Evolutionary conservation across 2,797 vertebrate genomes (phyloP), one percentile per base, ranked within the genome.

Genomic region (Podargus strigoides): DNA sequence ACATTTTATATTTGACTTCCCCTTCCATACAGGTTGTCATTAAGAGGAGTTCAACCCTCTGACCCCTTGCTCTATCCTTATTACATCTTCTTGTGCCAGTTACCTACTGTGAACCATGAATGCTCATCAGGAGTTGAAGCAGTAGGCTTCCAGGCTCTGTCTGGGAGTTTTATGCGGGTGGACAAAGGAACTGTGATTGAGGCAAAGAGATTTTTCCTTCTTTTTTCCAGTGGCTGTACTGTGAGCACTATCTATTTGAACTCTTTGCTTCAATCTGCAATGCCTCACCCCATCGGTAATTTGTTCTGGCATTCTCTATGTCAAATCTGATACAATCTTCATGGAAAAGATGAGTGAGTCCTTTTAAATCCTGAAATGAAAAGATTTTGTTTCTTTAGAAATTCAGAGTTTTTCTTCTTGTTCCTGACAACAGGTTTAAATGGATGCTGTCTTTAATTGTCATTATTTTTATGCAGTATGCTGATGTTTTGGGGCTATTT

Each of bases 171-270:
- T 91, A n/a, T 94, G 39, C 69, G 81, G 66, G 79, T 96, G 95
- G 89, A 95, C 96, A 96, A 95, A 97, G 66, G 92, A 95, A 62
- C 89, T 75, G 69, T 95, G 95, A 97, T 94, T 95, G 78, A 89
- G 58, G 92, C 42, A 72, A 68, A 95, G 87, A 69, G 53, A 85
- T 87, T 95, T 95, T 58, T 36, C 6, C 59, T 90, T 21, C 39
- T 68, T 75, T 41, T 75, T 69, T 36, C 64, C 17, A 26, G 68
- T 90, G 69, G 39, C 73, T 63, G 79, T 83, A 67, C 72, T 90
- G 68, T 75, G 87, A 93, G 74, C 44, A 4, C 75, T 80, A 5
- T 90, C 93, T 87, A 28, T 92, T 89, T 93, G 50, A 92, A 85
- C 78, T 87, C 75, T 76, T 66, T 85, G 58, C 91, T 87, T 91